Percentiles rank a stretch among this genome's conserved stretches.
These are phyloP conservation scores for Phalera bucephala DNA, from an alignment of 2,888 invertebrate species.

Conservation along the genomic window DNA sequence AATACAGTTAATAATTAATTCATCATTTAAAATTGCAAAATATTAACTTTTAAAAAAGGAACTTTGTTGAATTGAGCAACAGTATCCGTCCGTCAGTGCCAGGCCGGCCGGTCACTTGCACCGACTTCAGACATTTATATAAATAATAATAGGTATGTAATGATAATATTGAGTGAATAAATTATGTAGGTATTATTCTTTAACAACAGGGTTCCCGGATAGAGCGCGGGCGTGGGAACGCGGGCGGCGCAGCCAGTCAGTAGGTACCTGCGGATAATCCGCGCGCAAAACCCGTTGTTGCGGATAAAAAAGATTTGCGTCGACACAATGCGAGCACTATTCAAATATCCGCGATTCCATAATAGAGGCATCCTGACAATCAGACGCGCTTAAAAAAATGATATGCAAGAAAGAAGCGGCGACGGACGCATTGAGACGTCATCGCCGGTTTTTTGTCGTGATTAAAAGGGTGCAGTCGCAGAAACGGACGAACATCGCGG, in stretches of 20 bases:
- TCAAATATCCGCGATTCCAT: constrained; percentile 41
- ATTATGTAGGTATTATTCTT: no score
- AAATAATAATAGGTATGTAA: no score
- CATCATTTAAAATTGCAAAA: no score
- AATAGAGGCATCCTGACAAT: constrained; percentile 21
- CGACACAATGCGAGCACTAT: constrained; percentile 32
- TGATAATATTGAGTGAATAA: no score
- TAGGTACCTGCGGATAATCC: constrained; percentile 35
- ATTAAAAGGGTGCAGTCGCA: constrained; percentile 52
- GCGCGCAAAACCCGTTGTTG: constrained; percentile 27
- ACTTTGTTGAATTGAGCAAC: no score
- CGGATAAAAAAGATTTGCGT: constrained; percentile 46
- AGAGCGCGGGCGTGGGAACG: background rate
- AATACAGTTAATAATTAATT: no score
- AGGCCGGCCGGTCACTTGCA: no score
- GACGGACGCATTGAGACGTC: constrained; percentile 57
- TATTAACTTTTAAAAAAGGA: no score
- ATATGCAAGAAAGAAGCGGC: constrained; percentile 14
- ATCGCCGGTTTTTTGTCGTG: constrained; percentile 36
- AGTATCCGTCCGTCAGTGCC: no score
- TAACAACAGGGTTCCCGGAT: no score
- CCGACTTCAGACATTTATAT: no score
- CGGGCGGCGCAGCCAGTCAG: background rate
- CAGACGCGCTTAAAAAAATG: constrained; percentile 20
- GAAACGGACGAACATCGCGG: constrained; percentile 33